Percentiles rank a stretch among this genome's conserved stretches.
Conservation (phyloP, 1,140 invertebrate genomes). For the Meloidogyne hapla region DNA sequence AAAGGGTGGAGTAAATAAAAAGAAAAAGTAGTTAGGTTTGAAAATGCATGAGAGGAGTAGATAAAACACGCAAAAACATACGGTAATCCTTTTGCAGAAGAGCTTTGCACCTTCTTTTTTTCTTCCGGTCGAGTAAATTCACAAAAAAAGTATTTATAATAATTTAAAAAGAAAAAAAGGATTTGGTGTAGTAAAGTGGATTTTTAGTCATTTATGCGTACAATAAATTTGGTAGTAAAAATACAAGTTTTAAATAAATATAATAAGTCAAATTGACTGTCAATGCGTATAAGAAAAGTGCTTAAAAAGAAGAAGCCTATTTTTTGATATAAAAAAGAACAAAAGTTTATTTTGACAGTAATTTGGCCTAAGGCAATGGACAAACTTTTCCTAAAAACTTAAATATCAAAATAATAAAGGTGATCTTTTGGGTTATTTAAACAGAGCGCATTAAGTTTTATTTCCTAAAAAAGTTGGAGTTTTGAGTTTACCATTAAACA, state of each 20-base stretch:
- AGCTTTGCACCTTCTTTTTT: not conserved
- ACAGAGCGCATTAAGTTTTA: not conserved
- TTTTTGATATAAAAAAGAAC: too few species aligned
- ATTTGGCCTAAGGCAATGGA: too few species aligned
- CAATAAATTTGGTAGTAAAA: not conserved
- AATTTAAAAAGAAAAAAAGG: not conserved
- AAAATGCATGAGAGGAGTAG: not conserved
- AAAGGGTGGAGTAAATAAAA: slow-evolving; percentile 1
- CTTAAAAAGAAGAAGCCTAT: too few species aligned
- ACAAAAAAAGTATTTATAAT: not conserved
- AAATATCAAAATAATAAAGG: too few species aligned
- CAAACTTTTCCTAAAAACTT: too few species aligned
- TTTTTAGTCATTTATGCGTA: not conserved
- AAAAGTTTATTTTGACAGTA: too few species aligned
- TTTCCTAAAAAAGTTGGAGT: not conserved
- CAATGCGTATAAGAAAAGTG: too few species aligned
- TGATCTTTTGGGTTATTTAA: too few species aligned
- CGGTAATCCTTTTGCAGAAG: not conserved
- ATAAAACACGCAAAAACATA: not conserved
- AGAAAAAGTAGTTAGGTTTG: too few species aligned
- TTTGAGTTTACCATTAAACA: too few species aligned
- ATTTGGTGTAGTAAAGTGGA: not conserved
- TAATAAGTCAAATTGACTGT: not conserved
- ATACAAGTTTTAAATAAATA: not conserved
- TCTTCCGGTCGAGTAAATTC: not conserved